A percentile compares a stretch with the other conserved stretches of the same genome.
Evolutionary conservation across 2,113 vertebrate species (phyloP).

Genomic region (Siphamia tubifer): DNA sequence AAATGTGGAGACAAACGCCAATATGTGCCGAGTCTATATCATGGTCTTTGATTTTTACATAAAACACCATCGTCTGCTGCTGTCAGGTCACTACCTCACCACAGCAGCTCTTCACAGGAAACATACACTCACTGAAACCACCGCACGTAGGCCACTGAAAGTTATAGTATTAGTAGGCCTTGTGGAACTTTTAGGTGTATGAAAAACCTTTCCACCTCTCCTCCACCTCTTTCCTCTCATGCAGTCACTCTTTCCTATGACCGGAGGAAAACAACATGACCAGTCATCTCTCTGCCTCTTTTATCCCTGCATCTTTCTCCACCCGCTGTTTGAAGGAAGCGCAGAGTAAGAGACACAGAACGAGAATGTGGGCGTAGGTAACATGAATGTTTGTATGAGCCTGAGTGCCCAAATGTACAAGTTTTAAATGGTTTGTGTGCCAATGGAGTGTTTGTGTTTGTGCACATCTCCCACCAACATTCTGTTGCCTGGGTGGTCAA

Average conservation of each 20-base stretch:
- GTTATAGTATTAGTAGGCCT: slow-evolving; percentile 40
- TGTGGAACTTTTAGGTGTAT: slow-evolving; percentile 44
- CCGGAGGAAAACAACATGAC: slow-evolving; percentile 57
- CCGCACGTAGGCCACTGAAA: slow-evolving; percentile 21
- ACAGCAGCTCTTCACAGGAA: slow-evolving; percentile 47
- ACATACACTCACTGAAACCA: slow-evolving; percentile 44
- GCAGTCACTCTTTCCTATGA: slow-evolving; percentile 70
- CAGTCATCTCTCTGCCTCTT: slow-evolving; percentile 61
- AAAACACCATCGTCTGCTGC: slow-evolving; percentile 17
- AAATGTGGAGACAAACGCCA: too few species aligned
- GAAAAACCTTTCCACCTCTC: slow-evolving; percentile 58
- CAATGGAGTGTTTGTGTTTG: slow-evolving; percentile 41
- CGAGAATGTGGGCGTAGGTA: slow-evolving; percentile 53
- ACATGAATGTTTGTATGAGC: slow-evolving; percentile 40
- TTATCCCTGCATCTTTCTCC: slow-evolving; percentile 44
- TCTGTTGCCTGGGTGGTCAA: slow-evolving; percentile 63
- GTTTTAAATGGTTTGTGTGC: slow-evolving; percentile 44
- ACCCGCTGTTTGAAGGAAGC: slow-evolving; percentile 44
- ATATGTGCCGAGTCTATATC: too few species aligned
- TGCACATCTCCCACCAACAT: slow-evolving; percentile 68
- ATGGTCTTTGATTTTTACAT: background rate
- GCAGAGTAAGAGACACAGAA: slow-evolving; percentile 41
- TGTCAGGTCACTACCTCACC: slow-evolving; percentile 24
- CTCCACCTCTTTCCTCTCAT: slow-evolving; percentile 64
- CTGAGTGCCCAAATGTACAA: slow-evolving; percentile 50